A percentile compares a stretch with the other conserved stretches of the same genome.
Conservation (phyloP, 2,888 invertebrate genomes). For the Caenorhabditis afra region DNA sequence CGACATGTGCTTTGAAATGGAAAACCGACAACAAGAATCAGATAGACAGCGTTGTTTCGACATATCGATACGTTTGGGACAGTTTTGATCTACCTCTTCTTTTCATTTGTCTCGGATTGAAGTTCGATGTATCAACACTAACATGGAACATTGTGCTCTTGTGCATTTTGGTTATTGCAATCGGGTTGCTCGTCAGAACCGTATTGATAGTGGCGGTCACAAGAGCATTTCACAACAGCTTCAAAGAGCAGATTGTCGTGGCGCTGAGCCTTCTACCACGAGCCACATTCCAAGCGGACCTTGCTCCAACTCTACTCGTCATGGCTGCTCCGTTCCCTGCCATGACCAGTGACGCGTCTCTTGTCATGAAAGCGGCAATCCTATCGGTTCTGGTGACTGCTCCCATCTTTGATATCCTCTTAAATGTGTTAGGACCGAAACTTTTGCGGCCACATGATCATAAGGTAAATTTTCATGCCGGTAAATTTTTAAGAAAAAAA, state of each 20-base stretch:
- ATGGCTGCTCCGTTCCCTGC: constrained; percentile 11
- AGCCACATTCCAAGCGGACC: constrained; percentile 31
- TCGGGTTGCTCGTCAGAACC: constrained; percentile 11
- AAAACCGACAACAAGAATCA: constrained; percentile 3
- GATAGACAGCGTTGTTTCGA: constrained; percentile 10
- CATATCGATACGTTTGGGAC: constrained; percentile 28
- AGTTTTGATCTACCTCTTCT: constrained; percentile 11
- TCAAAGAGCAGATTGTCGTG: constrained; percentile 19
- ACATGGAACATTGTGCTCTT: constrained; percentile 8
- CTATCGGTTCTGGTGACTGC: constrained; percentile 45
- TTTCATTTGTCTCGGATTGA: constrained; percentile 18
- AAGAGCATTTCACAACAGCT: not conserved
- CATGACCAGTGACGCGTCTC: not conserved
- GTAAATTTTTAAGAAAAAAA: no score
- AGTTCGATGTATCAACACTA: constrained; percentile 19
- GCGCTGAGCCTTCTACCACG: constrained; percentile 11
- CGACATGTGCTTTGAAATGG: constrained; percentile 21
- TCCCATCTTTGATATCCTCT: constrained; percentile 27
- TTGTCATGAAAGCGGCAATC: constrained; percentile 24
- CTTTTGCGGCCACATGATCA: not conserved
- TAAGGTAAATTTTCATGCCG: no score
- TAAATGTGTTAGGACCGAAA: constrained; percentile 13
- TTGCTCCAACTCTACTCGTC: constrained; percentile 15
- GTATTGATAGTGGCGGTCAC: not conserved
- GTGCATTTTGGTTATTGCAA: constrained; percentile 9